Base-by-base conservation (phyloP, 2,113 vertebrate species). In the Tragelaphus strepsiceros region DNA sequence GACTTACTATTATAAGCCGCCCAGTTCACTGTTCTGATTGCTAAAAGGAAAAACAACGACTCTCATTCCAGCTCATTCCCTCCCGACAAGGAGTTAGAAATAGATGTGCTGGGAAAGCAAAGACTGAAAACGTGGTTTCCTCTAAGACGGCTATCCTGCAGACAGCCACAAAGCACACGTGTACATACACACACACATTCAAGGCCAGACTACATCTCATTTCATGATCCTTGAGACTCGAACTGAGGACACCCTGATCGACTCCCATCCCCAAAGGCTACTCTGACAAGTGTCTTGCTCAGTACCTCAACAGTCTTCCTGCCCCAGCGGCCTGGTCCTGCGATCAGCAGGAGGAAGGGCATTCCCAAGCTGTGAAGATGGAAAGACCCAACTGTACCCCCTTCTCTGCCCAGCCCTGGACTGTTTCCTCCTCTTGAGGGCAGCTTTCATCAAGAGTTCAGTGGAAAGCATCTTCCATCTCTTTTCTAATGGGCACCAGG, bases 11-110 rank as follows among this genome's bases (percentile, higher is more conserved):
- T n/a, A 11, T 39, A 43, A 95, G 84, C 24, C 78, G 11, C 35
- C 61, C 86, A 58, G 54, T 67, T 96, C 32, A 88, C 93, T 96
- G 64, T 62, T 77, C 74, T 46, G 81, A 81, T 7, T 64, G 64
- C 49, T 81, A 91, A 61, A 39, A 43, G 62, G 58, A 86, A 95
- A 96, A 54, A 80, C 74, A 84, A 17, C 3, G n/a, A n/a, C 17
- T 82, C n/a, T 78, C n/a, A 62, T 32, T 22, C 32, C 51, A 49
- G 71, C 78, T 87, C 58, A 49, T 49, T 62, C 56, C 56, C 21
- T 96, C 53, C 43, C 86, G 64, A 64, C 32, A 62, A 22, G 24
- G n/a, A 64, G 61, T 56, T 32, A 97, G 64, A 88, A 90, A 80
- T 62, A 22, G 86, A n/a, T 35, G 43, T 7, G 15, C 56, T 3